Evolutionary conservation across 2,888 invertebrate genomes (phyloP), one percentile per base, ranked within the genome.

Genomic region (Palloptera scutellata): DNA sequence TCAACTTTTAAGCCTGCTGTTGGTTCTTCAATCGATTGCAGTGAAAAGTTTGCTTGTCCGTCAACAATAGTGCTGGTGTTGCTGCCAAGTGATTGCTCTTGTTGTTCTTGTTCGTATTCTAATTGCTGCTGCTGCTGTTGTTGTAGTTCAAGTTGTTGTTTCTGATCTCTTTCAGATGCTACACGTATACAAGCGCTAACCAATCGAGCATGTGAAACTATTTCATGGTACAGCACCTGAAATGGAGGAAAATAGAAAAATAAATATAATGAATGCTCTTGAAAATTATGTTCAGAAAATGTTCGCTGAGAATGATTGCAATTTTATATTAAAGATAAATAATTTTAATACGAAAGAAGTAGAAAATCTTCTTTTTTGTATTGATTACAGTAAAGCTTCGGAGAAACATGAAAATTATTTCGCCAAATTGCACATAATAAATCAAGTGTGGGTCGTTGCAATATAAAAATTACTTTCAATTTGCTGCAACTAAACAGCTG

Each of bases 181-280:
- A 89, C 82, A 88, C 91, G 86, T 91, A 92, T 84, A 91, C 89
- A 85, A 90, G 90, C 85, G 91, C 91, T 86, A 91, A 94, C 93
- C 86, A 92, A 91, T 86, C 92, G 91, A 78, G 92, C 91, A 88
- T 93, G 95, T 86, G 94, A 93, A 89, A 95, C 94, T 86, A 96
- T 95, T 88, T 96, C 95, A 83, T 91, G 90, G 88, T 96, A 95
- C 85, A 96, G 91, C 88, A 92, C 92, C 96, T 96, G 89, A 40
- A 87, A 87, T 74, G 76, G 77, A 61, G 53, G 59, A 12, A 45
- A 59, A 40, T 19, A 8, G 20, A 64, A 5, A 63, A 12, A 63
- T n/a, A 55, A 55, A 30, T 30, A 4, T 6, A 30, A 4, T 30
- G 30, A 30, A 30, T 4, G 6, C 3, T 30, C 3, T 30, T 30